These are phyloP conservation scores for Drosophila kepulauana DNA, from an alignment of 1,140 invertebrate species.

Conservation along the genomic window DNA sequence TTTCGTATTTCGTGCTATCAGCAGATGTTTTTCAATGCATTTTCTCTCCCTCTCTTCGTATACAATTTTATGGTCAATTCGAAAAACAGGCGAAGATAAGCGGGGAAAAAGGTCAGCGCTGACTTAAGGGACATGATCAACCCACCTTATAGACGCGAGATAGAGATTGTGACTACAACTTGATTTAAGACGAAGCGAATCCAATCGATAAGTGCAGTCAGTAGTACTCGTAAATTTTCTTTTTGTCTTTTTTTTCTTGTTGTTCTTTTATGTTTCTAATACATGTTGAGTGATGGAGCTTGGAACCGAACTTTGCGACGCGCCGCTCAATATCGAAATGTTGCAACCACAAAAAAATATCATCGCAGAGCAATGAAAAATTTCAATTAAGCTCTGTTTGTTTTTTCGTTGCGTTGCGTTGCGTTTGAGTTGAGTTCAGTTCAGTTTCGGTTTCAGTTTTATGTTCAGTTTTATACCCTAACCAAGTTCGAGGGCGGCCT, in stretches of 20 bases:
- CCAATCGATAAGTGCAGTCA: neutral
- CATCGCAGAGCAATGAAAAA: conserved; percentile 33
- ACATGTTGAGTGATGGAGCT: conserved; percentile 20
- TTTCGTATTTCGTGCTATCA: conserved; percentile 51
- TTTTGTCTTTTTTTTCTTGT: neutral
- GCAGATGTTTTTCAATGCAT: conserved; percentile 36
- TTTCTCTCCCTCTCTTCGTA: conserved; percentile 11
- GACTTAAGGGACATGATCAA: conserved; percentile 1
- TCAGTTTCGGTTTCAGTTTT: neutral
- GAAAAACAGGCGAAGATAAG: conserved; percentile 19
- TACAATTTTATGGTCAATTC: conserved; percentile 62
- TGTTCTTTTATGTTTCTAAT: conserved; percentile 11
- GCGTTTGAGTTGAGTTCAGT: conserved; percentile 10
- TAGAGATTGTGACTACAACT: conserved; percentile 1
- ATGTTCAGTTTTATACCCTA: conserved; percentile 24
- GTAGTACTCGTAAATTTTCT: neutral
- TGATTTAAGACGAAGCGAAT: neutral
- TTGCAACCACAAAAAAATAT: conserved; percentile 42
- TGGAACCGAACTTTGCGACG: conserved; percentile 40
- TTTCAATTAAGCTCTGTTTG: conserved; percentile 57
- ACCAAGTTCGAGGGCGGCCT: neutral
- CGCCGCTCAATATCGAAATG: conserved; percentile 40
- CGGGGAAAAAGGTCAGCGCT: conserved; percentile 14
- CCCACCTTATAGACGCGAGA: conserved; percentile 5
- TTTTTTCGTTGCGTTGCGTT: conserved; percentile 34